These are phyloP conservation scores for Aphis craccivora DNA, from an alignment of 1,140 invertebrate genomes.

Conservation along the genomic window DNA sequence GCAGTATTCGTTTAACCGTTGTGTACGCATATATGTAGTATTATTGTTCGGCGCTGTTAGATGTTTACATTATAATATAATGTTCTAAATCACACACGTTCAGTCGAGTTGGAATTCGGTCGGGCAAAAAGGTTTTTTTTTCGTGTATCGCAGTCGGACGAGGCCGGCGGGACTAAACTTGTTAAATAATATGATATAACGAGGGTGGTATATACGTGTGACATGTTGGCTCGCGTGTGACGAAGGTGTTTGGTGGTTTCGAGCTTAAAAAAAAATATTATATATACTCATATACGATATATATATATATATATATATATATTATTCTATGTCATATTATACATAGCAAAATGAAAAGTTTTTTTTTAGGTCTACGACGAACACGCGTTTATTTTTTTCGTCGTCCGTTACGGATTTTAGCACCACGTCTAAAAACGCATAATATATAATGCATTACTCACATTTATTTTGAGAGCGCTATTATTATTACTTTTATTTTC, in stretches of 20 bases:
- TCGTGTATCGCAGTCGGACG: not conserved
- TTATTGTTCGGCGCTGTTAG: not conserved
- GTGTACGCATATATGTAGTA: not conserved
- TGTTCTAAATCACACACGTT: not conserved
- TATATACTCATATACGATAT: not conserved
- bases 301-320: not conserved
- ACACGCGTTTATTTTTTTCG: not conserved
- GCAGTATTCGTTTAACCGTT: not conserved
- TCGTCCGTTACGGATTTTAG: slow-evolving; percentile 16
- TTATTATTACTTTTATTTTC: not conserved
- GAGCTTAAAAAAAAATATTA: not conserved
- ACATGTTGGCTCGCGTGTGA: slow-evolving; percentile 20
- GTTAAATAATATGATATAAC: slow-evolving; percentile 40
- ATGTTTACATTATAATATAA: not conserved
- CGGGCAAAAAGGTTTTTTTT: not conserved
- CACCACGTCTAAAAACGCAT: not conserved
- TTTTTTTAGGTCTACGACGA: slow-evolving; percentile 5
- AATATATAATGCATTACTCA: slow-evolving; percentile 22
- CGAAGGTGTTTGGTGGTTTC: slow-evolving; percentile 6
- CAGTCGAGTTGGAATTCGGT: not conserved
- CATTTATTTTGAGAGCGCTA: not conserved
- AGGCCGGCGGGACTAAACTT: not conserved
- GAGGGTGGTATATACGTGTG: slow-evolving; percentile 26
- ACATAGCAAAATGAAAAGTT: slow-evolving; percentile 10
- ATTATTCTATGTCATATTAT: not conserved